Evolutionary conservation across 2,888 invertebrate species (phyloP).

Genomic region (Terebella lapidaria): DNA sequence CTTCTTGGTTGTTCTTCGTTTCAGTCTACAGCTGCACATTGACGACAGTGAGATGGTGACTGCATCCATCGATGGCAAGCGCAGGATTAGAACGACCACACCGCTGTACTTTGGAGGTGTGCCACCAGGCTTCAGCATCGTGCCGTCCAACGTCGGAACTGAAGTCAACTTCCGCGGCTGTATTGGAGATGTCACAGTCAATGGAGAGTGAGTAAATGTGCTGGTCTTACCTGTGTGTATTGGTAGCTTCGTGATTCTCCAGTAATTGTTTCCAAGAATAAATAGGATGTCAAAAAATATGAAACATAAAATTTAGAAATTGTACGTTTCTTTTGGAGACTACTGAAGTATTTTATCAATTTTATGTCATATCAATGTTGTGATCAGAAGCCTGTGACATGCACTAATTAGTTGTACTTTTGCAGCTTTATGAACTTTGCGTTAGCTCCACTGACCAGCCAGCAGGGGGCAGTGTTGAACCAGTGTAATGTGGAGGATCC

Average conservation of each 20-base stretch:
- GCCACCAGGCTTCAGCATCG: constrained; percentile 60
- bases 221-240: too few relatives aligned
- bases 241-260: too few relatives aligned
- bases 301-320: too few relatives aligned
- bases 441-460: constrained; percentile 58
- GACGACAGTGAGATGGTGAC: constrained; percentile 71
- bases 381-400: too few relatives aligned
- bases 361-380: neutral
- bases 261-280: neutral
- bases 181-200: constrained; percentile 85
- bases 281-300: too few relatives aligned
- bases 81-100: constrained; percentile 60
- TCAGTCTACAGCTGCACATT: constrained; percentile 61
- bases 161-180: constrained; percentile 74
- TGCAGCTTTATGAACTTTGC: constrained; percentile 67
- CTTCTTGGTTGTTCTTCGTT: too few relatives aligned
- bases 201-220: constrained; percentile 66
- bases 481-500: constrained; percentile 34
- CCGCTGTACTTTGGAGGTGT: constrained; percentile 83
- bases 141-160: constrained; percentile 50
- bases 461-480: constrained; percentile 29
- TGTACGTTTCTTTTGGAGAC: too few relatives aligned
- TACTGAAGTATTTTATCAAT: neutral
- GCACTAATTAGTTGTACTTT: constrained; percentile 5
- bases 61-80: constrained; percentile 27